Percentiles rank a stretch among this genome's conserved stretches.
Conservation (phyloP, 2,113 vertebrate genomes). For the Brachionichthys hirsutus region DNA sequence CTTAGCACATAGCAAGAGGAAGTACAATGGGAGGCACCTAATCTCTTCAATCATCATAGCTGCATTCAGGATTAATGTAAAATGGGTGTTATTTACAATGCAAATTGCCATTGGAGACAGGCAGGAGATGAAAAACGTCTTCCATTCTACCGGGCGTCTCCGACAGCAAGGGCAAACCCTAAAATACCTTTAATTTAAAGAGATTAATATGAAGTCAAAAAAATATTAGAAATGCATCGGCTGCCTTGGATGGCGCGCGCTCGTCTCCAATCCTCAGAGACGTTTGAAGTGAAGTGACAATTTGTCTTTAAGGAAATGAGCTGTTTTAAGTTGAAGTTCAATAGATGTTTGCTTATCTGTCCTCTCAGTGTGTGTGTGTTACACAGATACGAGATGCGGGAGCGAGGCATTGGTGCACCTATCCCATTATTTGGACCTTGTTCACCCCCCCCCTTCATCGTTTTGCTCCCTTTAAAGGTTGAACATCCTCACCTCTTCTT, state of each 20-base stretch:
- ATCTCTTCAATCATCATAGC: slow-evolving; percentile 49
- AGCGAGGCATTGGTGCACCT: slow-evolving; percentile 5
- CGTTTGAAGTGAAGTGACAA: slow-evolving; percentile 47
- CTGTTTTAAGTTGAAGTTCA: slow-evolving; percentile 40
- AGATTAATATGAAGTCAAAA: slow-evolving; percentile 5
- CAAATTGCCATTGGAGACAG: slow-evolving; percentile 25
- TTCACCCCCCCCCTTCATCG: slow-evolving; percentile 8
- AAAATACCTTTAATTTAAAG: slow-evolving; percentile 11
- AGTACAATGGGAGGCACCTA: slow-evolving; percentile 30
- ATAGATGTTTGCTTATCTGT: slow-evolving; percentile 31
- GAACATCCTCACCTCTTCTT: slow-evolving; percentile 14
- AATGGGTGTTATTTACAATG: slow-evolving; percentile 50
- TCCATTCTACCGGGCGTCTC: slow-evolving; percentile 13
- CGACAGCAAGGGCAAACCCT: slow-evolving; percentile 39
- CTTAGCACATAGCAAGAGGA: slow-evolving; percentile 1
- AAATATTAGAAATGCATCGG: slow-evolving; percentile 18
- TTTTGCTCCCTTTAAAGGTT: slow-evolving; percentile 20
- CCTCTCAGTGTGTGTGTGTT: slow-evolving; percentile 10
- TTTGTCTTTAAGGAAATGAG: slow-evolving; percentile 47
- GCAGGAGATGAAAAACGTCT: slow-evolving; percentile 17
- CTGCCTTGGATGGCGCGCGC: slow-evolving; percentile 7
- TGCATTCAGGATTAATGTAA: slow-evolving; percentile 43
- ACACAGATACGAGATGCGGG: slow-evolving; percentile 9
- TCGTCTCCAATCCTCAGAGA: slow-evolving; percentile 20
- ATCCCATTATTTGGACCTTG: slow-evolving; percentile 2